These are phyloP conservation scores for Nemurella pictetii DNA, from an alignment of 2,888 invertebrate species.

Conservation along the genomic window DNA sequence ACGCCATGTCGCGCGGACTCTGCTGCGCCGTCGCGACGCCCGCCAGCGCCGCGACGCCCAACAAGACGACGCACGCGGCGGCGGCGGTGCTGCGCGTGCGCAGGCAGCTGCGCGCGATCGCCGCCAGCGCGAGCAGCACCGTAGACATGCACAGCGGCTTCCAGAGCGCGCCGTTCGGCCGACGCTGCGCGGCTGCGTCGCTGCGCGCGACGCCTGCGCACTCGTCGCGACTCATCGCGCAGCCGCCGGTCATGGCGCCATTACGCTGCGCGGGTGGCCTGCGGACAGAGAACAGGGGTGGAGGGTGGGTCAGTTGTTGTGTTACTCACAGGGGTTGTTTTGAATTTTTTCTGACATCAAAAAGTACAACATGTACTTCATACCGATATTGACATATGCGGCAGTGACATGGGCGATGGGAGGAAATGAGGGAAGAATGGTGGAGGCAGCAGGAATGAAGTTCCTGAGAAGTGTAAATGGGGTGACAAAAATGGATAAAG, in stretches of 20 bases:
- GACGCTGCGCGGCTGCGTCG: background rate
- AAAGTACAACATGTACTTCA: too few species aligned
- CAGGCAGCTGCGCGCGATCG: conserved; percentile 14
- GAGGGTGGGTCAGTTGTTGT: too few species aligned
- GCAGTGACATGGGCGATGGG: too few species aligned
- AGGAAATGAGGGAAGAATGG: too few species aligned
- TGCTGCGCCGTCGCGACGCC: background rate
- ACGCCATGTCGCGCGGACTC: background rate
- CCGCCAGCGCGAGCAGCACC: conserved; percentile 1
- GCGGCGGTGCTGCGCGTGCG: background rate
- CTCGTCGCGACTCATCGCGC: background rate
- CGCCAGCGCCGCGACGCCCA: background rate
- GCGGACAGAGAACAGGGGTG: background rate
- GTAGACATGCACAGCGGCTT: conserved; percentile 15
- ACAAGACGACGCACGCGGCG: background rate
- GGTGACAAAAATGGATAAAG: too few species aligned
- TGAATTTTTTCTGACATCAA: too few species aligned
- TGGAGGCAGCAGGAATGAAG: too few species aligned
- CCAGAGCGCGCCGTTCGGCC: background rate
- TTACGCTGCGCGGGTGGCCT: background rate
- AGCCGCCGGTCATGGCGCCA: background rate
- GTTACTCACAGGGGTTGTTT: too few species aligned
- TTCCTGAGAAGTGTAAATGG: too few species aligned
- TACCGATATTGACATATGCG: too few species aligned
- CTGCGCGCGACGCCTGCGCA: background rate